phyloP scores from a whole-genome alignment of 2,113 vertebrate species.

The Aythya baeri region DNA sequence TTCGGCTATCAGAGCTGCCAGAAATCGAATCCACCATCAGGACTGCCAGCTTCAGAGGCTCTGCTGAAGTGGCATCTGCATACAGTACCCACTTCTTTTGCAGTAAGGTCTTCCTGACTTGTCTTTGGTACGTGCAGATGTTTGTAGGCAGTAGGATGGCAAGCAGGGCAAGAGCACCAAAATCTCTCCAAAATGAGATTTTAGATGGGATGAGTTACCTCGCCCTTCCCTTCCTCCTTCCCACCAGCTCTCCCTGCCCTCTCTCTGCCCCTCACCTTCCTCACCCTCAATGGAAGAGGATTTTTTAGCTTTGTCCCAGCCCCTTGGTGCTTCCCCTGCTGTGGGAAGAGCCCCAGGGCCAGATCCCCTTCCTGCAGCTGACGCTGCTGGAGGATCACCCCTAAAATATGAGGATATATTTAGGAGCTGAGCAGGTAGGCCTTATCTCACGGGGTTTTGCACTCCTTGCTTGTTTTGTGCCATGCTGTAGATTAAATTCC shows the following conservation, averaged over 20 bases:
- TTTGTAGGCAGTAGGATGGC: neutral
- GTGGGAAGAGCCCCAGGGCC: neutral
- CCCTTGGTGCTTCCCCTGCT: neutral
- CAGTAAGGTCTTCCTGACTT: neutral
- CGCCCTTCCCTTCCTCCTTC: too few relatives aligned
- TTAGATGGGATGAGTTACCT: too few relatives aligned
- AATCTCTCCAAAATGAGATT: neutral
- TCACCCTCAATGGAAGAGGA: neutral
- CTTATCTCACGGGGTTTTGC: neutral
- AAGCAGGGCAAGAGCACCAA: neutral
- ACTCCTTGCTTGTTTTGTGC: neutral
- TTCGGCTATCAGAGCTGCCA: neutral
- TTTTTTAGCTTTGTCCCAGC: too few relatives aligned
- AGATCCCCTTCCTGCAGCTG: neutral
- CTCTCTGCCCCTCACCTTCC: too few relatives aligned
- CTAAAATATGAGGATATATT: too few relatives aligned
- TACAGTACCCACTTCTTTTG: too few relatives aligned
- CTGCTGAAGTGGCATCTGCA: rapidly evolving
- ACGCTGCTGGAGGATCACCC: neutral
- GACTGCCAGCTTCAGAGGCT: neutral
- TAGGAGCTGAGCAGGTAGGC: neutral
- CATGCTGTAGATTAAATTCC: neutral
- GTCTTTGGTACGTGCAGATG: neutral
- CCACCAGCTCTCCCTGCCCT: neutral
- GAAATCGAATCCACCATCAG: neutral